phyloP scores from a whole-genome alignment of 2,888 invertebrate genomes.

The Pterostichus niger region DNA sequence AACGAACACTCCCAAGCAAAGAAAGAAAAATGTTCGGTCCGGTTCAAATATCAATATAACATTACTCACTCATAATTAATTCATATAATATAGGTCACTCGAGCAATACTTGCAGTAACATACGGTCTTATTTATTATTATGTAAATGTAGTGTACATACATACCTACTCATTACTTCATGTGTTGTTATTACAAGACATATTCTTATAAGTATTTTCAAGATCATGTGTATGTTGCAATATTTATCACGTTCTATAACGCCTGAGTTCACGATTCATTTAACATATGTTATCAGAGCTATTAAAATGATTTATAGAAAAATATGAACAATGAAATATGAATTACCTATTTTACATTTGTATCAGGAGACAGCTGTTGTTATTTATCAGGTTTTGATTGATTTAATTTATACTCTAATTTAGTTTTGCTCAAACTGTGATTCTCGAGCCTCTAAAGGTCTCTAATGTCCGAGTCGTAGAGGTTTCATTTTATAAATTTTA shows the following conservation, averaged over 20 bases:
- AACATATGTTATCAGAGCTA: too few species aligned
- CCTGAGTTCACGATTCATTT: not conserved
- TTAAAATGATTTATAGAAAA: too few species aligned
- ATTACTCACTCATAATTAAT: conserved; percentile 11
- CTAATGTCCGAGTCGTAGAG: too few species aligned
- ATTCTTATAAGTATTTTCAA: conserved; percentile 33
- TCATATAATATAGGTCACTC: conserved; percentile 19
- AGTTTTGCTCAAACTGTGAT: too few species aligned
- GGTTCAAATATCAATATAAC: conserved; percentile 14
- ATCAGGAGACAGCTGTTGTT: too few species aligned
- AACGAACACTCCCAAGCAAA: not conserved
- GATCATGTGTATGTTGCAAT: conserved; percentile 34
- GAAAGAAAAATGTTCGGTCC: not conserved
- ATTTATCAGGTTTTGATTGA: too few species aligned
- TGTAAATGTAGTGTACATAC: conserved; percentile 27
- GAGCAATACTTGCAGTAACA: conserved; percentile 11
- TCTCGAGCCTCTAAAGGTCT: too few species aligned
- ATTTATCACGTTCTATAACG: conserved; percentile 4
- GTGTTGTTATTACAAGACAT: conserved; percentile 31
- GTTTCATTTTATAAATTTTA: too few species aligned
- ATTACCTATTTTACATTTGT: too few species aligned
- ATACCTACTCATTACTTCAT: conserved; percentile 7
- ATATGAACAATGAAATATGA: too few species aligned
- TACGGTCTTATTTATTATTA: conserved; percentile 23
- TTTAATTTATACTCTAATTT: too few species aligned